Evolutionary conservation across 2,888 invertebrate species (phyloP).

Genomic region (Agrotis clavis): DNA sequence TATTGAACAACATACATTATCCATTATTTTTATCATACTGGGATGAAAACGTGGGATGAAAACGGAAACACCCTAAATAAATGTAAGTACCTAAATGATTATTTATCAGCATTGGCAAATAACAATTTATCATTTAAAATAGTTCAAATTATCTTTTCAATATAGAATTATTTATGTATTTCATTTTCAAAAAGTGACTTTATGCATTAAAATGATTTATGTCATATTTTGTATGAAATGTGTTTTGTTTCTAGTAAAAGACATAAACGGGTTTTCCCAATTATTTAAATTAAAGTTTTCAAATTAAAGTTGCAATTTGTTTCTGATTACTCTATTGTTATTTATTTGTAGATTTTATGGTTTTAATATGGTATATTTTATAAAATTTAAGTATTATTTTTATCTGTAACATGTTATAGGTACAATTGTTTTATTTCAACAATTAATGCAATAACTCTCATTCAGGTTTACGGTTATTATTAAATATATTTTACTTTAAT

Average conservation of each 20-base stretch:
- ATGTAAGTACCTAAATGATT: constrained; percentile 14
- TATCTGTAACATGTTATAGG: background rate
- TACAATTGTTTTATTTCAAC: background rate
- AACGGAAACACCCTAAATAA: too few species aligned
- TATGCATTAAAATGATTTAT: too few species aligned
- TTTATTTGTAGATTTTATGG: background rate
- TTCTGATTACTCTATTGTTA: background rate
- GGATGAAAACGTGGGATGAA: too few species aligned
- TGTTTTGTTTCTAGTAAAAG: constrained; percentile 64
- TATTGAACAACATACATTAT: constrained; percentile 29
- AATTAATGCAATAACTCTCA: background rate
- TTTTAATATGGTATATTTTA: background rate
- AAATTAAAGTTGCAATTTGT: background rate
- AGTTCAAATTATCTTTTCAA: constrained; percentile 7
- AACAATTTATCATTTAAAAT: constrained; percentile 34
- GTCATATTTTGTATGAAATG: background rate
- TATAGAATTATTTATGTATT: constrained; percentile 6
- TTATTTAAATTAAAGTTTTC: background rate
- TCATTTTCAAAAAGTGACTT: background rate
- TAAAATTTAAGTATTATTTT: background rate
- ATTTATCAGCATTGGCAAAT: constrained; percentile 40
- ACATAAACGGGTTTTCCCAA: constrained; percentile 68
- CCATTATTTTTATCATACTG: constrained; percentile 34
- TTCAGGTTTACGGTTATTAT: background rate
- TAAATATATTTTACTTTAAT: constrained; percentile 4